Evolutionary conservation across 2,113 vertebrate species (phyloP), one percentile per base, ranked within the genome.

Genomic region (Scolopax mira): DNA sequence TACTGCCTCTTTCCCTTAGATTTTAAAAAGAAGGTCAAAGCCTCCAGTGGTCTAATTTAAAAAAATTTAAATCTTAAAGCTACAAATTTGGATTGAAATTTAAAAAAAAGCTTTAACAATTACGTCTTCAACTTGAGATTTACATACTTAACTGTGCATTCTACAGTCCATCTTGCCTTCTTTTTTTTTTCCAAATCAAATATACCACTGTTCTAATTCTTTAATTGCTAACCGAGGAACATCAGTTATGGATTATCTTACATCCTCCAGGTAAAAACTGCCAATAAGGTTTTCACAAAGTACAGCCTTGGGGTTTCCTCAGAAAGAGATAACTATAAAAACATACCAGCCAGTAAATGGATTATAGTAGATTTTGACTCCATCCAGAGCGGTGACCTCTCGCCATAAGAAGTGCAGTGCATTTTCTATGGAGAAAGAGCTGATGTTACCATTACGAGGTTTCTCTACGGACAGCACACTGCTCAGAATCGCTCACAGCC

Each of bases 271-370:
- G 31, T 66, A 79, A 96, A 95, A 85, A 44, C 48, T 62, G 42
- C 28, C 52, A 95, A 10, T 10, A 72, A 60, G 6, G 72, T 55
- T 95, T 91, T 77, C 52, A 91, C 5, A 37, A 89, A 91, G 25
- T 31, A 89, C 54, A 92, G 64, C 14, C 61, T 35, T 55, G 22
- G 91, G 17, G 10, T 62, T 21, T 33, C 79, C 61, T 31, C 37
- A 86, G 66, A 39, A 90, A 75, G 8, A 46, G 13, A 33, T 71
- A 94, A 90, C 15, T 54, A 33, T 10, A 64, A 71, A 89, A 90
- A 95, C 99, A 79, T 98, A 99, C 99, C 99, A 99, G 98, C 99
- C 99, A 58, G 98, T 99, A 58, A 99, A 99, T 7, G 99, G 99
- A 96, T 99, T 99, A 97, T 99, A 99, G 97, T 98, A 99, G 79